Conservation (phyloP, 53 echinoderm and acorn worm species). For the Pentamera pediparva region DNA sequence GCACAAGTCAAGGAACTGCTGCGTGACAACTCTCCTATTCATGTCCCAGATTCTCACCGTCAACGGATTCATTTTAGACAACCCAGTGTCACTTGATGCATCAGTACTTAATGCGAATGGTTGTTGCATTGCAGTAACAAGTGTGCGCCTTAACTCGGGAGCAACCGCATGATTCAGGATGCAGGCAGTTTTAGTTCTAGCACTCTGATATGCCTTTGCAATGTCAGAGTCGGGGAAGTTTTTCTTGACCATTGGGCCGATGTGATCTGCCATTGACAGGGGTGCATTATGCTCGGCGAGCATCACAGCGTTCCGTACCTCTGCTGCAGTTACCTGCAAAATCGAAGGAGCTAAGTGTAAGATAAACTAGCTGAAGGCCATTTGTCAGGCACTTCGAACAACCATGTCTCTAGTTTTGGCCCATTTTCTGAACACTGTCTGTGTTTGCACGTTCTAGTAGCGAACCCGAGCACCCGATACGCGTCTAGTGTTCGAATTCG, state of each 20-base stretch:
- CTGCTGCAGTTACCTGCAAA: no score
- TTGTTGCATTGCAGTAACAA: background rate
- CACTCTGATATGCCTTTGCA: background rate
- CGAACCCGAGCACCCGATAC: no score
- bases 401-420: no score
- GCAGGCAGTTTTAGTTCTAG: slow-evolving; percentile 9
- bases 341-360: background rate
- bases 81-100: background rate
- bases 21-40: background rate
- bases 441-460: no score
- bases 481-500: no score
- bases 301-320: background rate
- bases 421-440: no score
- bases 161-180: background rate
- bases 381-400: no score
- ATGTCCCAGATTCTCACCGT: background rate
- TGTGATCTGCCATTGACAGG: background rate
- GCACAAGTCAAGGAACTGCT: slow-evolving; percentile 3
- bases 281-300: slow-evolving; percentile 6
- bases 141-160: background rate
- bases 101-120: background rate
- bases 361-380: background rate
- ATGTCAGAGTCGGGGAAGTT: slow-evolving; percentile 2
- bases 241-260: background rate
- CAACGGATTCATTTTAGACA: background rate